Base-by-base conservation (phyloP, 92 coral and sea anemone genomes). In the Zoanthus gigantus region DNA sequence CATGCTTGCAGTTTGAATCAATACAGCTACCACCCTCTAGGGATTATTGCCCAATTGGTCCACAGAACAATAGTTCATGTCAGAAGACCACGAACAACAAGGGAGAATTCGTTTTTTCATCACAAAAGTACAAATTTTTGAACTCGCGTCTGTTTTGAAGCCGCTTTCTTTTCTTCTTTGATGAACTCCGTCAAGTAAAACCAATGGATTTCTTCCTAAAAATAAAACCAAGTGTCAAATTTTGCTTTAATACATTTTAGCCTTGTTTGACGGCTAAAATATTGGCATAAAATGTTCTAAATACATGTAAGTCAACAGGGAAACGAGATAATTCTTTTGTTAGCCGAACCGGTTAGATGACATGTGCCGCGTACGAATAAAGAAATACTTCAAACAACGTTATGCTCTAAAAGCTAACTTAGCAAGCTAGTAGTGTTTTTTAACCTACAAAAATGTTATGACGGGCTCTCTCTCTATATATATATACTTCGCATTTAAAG, bases 1-100 rank as follows among this genome's bases (percentile, higher is more conserved):
- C 84, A 92, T 79, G 94, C 96, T 96, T 79, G 92, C 81, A 60
- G 77, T 90, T 92, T 93, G 94, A 92, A 95, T 77, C 96, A 95
- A 97, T 97, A 74, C 74, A 80, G 75, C 28, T 17, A 92, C 95
- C 97, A 89, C 99, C 99, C 99, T 92, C 90, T 92, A 71, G 53
- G 6, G 9, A 69, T 71, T 71, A 93, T 78, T 86, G 90, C 90
- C 78, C 91, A 94, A 95, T 97, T 97, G 99, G 99, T 81, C 77
- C 83, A 92, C 34, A 79, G 68, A 85, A 89, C 93, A 95, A 90
- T 87, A 78, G 34, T 86, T 88, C 84, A 85, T 89, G 88, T 93
- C 98, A 91, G 87, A 91, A 76, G 94, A 89, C 93, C 87, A 88
- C 83, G 87, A 84, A 60, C 47, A 34, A 31, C 65, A 46, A 46